A percentile compares a stretch with the other conserved stretches of the same genome.
Conservation (phyloP, 35 echinoderm and acorn worm genomes). For the Apostichopus japonicus region DNA sequence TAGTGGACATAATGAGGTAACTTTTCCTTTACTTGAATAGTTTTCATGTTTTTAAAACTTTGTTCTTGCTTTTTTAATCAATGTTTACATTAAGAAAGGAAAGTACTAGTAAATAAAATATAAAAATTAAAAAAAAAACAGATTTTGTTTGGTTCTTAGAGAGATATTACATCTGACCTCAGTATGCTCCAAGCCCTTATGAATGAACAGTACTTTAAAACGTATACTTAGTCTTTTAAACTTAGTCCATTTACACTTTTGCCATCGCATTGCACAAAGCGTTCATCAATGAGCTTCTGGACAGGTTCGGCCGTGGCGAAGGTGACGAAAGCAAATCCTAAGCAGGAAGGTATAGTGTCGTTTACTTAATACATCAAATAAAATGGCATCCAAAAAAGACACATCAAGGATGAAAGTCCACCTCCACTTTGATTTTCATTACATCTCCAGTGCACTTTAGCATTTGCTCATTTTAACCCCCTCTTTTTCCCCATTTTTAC, state of each 20-base stretch:
- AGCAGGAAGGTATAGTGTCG: constrained; percentile 41
- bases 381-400: constrained; percentile 30
- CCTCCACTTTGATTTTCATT: constrained; percentile 15
- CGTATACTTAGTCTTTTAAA: constrained; percentile 52
- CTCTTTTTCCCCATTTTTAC: too few relatives aligned
- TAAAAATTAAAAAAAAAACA: too few relatives aligned
- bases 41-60: too few relatives aligned
- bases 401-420: neutral
- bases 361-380: constrained; percentile 40
- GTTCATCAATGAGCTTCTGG: constrained; percentile 21
- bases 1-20: too few relatives aligned
- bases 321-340: constrained; percentile 40
- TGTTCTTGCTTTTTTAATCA: too few relatives aligned
- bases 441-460: too few relatives aligned
- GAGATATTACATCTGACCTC: neutral
- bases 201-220: constrained; percentile 37
- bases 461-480: too few relatives aligned
- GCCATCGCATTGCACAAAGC: constrained; percentile 50
- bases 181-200: constrained; percentile 49
- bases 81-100: too few relatives aligned
- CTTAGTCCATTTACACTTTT: constrained; percentile 49
- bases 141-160: neutral
- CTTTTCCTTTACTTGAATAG: too few relatives aligned
- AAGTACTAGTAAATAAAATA: too few relatives aligned
- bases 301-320: constrained; percentile 28